Evolutionary conservation across 2,113 vertebrate species (phyloP).

Genomic region (Hippocampus comes): DNA sequence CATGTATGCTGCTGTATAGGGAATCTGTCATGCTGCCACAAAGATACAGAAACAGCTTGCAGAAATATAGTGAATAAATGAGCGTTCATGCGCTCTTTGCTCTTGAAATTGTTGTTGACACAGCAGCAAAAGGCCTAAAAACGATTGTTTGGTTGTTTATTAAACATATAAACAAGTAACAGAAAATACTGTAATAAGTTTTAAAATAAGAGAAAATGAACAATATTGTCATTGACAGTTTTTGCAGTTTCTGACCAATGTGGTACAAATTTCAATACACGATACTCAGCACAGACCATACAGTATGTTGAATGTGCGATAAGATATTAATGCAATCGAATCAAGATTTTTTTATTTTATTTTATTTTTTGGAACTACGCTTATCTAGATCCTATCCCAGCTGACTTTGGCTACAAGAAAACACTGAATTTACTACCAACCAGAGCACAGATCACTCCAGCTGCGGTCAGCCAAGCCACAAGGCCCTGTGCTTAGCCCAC

Average conservation of each 20-base stretch:
- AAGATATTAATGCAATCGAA: too few relatives aligned
- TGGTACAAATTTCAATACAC: too few relatives aligned
- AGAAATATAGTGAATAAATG: slow-evolving; percentile 36
- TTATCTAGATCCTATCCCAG: too few relatives aligned
- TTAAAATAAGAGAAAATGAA: too few relatives aligned
- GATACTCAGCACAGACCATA: too few relatives aligned
- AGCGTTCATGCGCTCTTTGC: slow-evolving; percentile 27
- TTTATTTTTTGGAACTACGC: too few relatives aligned
- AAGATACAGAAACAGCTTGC: slow-evolving; percentile 25
- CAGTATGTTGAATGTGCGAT: too few relatives aligned
- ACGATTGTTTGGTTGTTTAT: neutral
- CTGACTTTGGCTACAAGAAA: neutral
- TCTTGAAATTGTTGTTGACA: slow-evolving; percentile 44
- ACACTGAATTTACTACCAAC: neutral
- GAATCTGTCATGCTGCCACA: slow-evolving; percentile 37
- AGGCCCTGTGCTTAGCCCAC: neutral
- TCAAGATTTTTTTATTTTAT: too few relatives aligned
- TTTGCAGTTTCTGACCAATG: too few relatives aligned
- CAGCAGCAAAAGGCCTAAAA: slow-evolving; percentile 36
- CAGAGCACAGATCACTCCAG: neutral
- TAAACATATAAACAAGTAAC: slow-evolving; percentile 15
- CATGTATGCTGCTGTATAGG: slow-evolving; percentile 60
- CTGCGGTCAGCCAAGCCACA: neutral
- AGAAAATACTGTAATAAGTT: too few relatives aligned
- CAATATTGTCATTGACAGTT: too few relatives aligned